Evolutionary conservation across 2,797 vertebrate species (phyloP).

Genomic region (Tapera naevia): DNA sequence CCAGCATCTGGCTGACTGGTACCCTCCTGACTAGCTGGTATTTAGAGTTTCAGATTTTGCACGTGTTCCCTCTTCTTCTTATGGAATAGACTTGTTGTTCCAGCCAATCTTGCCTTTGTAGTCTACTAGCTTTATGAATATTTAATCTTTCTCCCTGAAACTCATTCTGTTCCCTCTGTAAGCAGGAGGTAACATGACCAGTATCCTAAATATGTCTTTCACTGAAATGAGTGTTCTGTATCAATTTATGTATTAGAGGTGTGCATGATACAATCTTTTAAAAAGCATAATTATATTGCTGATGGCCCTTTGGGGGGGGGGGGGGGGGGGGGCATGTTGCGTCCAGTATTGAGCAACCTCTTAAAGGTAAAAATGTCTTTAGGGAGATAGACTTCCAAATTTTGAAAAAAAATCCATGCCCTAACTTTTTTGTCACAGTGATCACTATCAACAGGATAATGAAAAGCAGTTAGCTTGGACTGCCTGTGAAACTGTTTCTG

Average conservation of each 20-base stretch:
- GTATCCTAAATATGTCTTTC: not conserved
- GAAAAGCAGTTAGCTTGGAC: not conserved
- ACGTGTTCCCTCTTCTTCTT: not conserved
- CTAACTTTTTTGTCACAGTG: not conserved
- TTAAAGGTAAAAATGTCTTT: not conserved
- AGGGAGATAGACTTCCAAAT: not conserved
- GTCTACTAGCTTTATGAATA: not conserved
- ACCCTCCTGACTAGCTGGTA: not conserved
- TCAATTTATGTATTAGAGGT: not conserved
- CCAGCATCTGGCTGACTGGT: not conserved
- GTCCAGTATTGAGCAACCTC: not conserved
- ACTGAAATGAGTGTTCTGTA: not conserved
- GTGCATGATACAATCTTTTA: accelerated
- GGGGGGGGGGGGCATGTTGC: not conserved
- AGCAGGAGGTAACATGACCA: not conserved
- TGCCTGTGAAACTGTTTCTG: not conserved
- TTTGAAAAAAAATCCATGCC: not conserved
- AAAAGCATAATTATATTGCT: not conserved
- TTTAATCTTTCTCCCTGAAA: not conserved
- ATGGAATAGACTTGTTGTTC: not conserved
- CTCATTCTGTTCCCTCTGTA: not conserved
- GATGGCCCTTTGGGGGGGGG: not conserved
- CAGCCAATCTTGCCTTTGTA: not conserved
- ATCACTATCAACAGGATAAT: not conserved
- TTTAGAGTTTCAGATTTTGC: not conserved